phyloP scores from a whole-genome alignment of 1,140 invertebrate species.

The Adoxophyes honmai region DNA sequence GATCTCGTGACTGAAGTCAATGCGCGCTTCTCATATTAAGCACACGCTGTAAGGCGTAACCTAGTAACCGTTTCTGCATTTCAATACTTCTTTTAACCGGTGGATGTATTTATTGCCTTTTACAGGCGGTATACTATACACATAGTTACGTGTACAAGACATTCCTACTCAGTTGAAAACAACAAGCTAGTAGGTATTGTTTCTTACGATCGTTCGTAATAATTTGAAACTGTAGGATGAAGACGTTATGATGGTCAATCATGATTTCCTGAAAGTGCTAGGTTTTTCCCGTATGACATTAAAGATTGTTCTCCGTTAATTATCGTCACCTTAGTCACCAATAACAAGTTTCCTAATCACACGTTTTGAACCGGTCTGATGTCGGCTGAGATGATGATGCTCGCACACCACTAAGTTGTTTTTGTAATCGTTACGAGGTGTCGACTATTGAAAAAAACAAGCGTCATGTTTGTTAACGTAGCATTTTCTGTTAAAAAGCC shows the following conservation, averaged over 20 bases:
- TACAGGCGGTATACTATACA: too few species aligned
- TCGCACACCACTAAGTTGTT: not conserved
- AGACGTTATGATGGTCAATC: too few species aligned
- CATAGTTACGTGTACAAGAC: too few species aligned
- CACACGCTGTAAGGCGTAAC: constrained; percentile 40
- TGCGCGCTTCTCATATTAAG: constrained; percentile 32
- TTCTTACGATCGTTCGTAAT: too few species aligned
- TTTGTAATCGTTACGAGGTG: not conserved
- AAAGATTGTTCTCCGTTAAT: not conserved
- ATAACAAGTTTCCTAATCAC: constrained; percentile 9
- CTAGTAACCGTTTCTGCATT: constrained; percentile 65
- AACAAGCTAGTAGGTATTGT: too few species aligned
- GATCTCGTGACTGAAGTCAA: constrained; percentile 38
- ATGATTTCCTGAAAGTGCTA: not conserved
- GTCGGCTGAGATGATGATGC: not conserved
- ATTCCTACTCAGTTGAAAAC: too few species aligned
- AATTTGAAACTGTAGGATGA: too few species aligned
- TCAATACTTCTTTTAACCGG: constrained; percentile 50
- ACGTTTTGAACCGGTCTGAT: constrained; percentile 6
- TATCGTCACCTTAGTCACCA: constrained; percentile 5
- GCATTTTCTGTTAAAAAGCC: too few species aligned
- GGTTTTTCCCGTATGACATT: constrained; percentile 1
- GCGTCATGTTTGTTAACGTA: too few species aligned
- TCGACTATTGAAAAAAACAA: not conserved
- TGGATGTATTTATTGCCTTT: not conserved